Evolutionary conservation across 1,140 invertebrate species (phyloP), one percentile per base, ranked within the genome.

Genomic region (Cotesia vestalis): DNA sequence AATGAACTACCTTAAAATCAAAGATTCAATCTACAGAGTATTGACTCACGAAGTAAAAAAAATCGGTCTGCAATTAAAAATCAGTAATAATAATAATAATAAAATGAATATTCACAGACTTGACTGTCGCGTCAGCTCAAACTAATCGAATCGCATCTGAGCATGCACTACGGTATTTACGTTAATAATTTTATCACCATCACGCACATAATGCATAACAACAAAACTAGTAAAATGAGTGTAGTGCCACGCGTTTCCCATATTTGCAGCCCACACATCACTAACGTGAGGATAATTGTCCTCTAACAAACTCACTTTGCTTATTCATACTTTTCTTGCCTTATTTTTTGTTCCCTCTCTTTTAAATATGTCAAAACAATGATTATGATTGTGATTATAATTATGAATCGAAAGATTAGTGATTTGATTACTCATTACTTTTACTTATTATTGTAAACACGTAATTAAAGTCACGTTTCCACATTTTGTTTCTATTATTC

Each of bases 101-200:
- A 80, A 76, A 75, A 77, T 75, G 69, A 71, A 61, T 61, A 17
- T 55, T 14, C 53, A 14, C n/a, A 17, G 17, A 17, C 46, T 52
- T 34, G 14, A 67, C 53, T 67, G 66, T 67, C 51, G 66, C 66
- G 51, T 67, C 27, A 17, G 40, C 4, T 46, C 11, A 8, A 9
- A 71, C 74, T 82, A 82, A 84, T 84, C 82, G 80, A 83, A 83
- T 77, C 73, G 77, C 72, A 84, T 83, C 79, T 83, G 69, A 77
- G 76, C 78, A 79, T 80, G 78, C 80, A 83, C 77, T 72, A 73
- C 71, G 80, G 79, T 83, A 83, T 84, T 84, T 84, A 81, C 82
- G 76, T 80, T 83, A 80, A 82, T 82, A 83, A 84, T 84, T 83
- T 83, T 83, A 82, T 83, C 81, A 83, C 77, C 40, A 46, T 46